A percentile compares a stretch with the other conserved stretches of the same genome.
These are phyloP conservation scores for Pheosia gnoma DNA, from an alignment of 2,888 invertebrate genomes.

Conservation along the genomic window DNA sequence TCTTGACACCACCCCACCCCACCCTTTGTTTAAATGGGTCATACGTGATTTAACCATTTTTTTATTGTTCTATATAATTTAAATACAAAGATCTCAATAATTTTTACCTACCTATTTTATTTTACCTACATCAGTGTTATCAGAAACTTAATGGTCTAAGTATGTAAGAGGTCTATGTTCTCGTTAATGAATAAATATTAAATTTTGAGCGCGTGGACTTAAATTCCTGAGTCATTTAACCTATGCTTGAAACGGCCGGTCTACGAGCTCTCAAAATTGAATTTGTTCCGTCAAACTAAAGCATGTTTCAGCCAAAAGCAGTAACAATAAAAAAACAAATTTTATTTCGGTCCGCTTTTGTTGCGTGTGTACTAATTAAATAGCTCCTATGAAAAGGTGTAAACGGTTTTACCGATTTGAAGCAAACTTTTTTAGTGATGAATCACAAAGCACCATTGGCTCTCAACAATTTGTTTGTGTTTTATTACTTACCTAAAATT, in stretches of 20 bases:
- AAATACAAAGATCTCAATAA: no score
- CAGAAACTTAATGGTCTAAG: no score
- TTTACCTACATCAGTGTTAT: no score
- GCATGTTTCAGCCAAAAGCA: not conserved
- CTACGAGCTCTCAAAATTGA: not conserved
- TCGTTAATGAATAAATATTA: no score
- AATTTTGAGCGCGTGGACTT: no score
- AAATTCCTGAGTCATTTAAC: not conserved
- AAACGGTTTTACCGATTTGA: conserved; percentile 53
- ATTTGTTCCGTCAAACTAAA: not conserved
- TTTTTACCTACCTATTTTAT: no score
- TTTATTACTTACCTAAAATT: not conserved
- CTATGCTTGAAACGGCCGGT: not conserved
- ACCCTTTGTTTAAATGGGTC: no score
- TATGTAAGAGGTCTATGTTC: no score
- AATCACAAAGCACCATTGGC: conserved; percentile 57
- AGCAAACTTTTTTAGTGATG: conserved; percentile 60
- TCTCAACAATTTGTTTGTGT: conserved; percentile 47
- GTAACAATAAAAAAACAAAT: not conserved
- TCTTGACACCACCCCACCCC: no score
- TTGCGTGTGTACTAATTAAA: conserved; percentile 30
- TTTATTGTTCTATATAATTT: no score
- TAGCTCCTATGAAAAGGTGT: conserved; percentile 43
- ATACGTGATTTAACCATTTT: no score
- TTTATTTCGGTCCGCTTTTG: conserved; percentile 11